Evolutionary conservation across 1,140 invertebrate genomes (phyloP).

Genomic region (Anastatus disparis): DNA sequence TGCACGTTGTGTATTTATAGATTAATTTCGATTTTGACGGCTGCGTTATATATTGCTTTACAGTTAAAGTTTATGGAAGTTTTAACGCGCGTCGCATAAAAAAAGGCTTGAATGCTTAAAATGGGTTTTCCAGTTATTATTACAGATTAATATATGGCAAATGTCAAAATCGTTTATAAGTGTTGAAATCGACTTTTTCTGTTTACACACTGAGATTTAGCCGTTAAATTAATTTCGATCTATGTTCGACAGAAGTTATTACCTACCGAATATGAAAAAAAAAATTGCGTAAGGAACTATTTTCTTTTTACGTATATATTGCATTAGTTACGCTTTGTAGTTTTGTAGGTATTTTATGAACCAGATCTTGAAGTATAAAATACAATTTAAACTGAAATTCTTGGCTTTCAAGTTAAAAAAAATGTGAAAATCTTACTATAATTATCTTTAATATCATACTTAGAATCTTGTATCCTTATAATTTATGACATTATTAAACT

Average conservation of each 20-base stretch:
- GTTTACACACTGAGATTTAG: conserved; percentile 6
- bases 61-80: conserved; percentile 18
- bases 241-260: background rate
- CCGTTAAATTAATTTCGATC: conserved; percentile 23
- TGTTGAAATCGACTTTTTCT: conserved; percentile 21
- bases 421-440: too few species aligned
- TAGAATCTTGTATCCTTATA: too few species aligned
- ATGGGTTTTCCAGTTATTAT: background rate
- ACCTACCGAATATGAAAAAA: background rate
- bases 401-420: too few species aligned
- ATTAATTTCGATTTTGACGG: conserved; percentile 19
- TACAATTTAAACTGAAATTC: background rate
- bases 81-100: background rate
- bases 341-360: too few species aligned
- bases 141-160: too few species aligned
- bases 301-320: too few species aligned
- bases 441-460: too few species aligned
- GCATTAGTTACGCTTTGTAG: too few species aligned
- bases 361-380: too few species aligned
- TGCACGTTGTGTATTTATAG: conserved; percentile 34
- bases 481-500: too few species aligned
- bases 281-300: conserved; percentile 9
- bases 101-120: conserved; percentile 13
- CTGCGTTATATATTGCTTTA: background rate
- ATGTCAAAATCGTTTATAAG: background rate